phyloP scores from a whole-genome alignment of 1,140 invertebrate genomes.

The Nixonia krombeini region DNA sequence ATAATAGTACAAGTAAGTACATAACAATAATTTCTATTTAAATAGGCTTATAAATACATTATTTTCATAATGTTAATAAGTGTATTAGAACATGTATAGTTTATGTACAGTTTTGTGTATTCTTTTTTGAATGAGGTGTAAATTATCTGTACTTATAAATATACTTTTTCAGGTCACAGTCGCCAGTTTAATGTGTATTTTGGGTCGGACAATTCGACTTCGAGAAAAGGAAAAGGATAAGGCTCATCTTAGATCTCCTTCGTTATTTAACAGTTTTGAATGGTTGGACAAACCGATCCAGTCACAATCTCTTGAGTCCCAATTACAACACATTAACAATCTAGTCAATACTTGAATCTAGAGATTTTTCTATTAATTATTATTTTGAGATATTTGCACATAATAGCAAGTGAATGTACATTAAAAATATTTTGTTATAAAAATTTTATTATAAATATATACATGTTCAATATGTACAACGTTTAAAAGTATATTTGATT shows the following conservation, averaged over 20 bases:
- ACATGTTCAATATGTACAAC: no score
- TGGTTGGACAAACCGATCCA: constrained; percentile 34
- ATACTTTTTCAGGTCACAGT: constrained; percentile 22
- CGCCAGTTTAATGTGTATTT: constrained; percentile 23
- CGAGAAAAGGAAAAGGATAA: constrained; percentile 18
- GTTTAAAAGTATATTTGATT: constrained; percentile 14
- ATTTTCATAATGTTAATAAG: not conserved
- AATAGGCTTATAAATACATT: not conserved
- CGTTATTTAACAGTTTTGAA: constrained; percentile 26
- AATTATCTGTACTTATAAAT: constrained; percentile 2
- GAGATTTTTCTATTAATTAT: not conserved
- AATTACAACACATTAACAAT: constrained; percentile 28
- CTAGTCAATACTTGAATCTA: constrained; percentile 19
- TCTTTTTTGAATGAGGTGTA: not conserved
- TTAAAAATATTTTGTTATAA: constrained; percentile 1
- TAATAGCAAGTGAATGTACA: not conserved
- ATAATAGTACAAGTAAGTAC: constrained; percentile 33
- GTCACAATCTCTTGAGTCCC: constrained; percentile 29
- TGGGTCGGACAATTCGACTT: constrained; percentile 21
- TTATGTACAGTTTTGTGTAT: not conserved
- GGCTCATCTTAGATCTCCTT: constrained; percentile 15
- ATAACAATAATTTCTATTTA: no score
- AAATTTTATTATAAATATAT: constrained; percentile 10
- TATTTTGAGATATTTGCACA: not conserved
- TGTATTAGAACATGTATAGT: not conserved